These are phyloP conservation scores for Sisor rabdophorus DNA, from an alignment of 2,113 vertebrate species.

Conservation along the genomic window DNA sequence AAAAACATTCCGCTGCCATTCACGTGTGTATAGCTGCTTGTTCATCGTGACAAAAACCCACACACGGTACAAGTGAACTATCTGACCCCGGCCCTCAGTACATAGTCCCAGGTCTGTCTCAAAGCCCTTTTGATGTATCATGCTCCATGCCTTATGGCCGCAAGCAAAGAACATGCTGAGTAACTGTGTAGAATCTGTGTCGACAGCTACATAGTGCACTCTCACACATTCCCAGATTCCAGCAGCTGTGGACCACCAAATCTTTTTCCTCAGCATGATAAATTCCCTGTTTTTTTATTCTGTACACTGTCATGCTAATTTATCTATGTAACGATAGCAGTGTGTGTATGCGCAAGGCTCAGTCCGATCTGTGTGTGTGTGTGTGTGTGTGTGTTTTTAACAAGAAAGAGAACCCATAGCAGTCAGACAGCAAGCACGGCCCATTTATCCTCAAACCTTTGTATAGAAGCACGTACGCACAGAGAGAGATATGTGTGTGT, in stretches of 20 bases:
- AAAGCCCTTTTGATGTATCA: conserved; percentile 39
- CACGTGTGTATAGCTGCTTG: conserved; percentile 24
- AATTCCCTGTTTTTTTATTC: conserved; percentile 46
- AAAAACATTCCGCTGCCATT: conserved; percentile 32
- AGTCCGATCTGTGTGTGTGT: conserved; percentile 19
- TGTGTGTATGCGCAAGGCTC: conserved; percentile 21
- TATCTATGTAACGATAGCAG: conserved; percentile 43
- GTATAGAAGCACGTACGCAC: background rate
- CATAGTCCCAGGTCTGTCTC: conserved; percentile 35
- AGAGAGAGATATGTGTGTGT: conserved; percentile 10
- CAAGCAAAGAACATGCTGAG: conserved; percentile 33
- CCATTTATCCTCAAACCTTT: conserved; percentile 50
- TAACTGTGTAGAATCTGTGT: conserved; percentile 26
- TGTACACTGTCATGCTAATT: conserved; percentile 40
- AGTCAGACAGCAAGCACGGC: conserved; percentile 29
- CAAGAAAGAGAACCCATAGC: conserved; percentile 38
- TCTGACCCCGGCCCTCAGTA: conserved; percentile 28
- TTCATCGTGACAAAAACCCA: conserved; percentile 26
- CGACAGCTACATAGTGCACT: conserved; percentile 37
- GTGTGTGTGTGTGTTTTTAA: background rate
- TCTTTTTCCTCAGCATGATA: conserved; percentile 28
- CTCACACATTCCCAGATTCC: conserved; percentile 31
- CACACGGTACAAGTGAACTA: conserved; percentile 22
- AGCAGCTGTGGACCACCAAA: conserved; percentile 9
- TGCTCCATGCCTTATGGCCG: conserved; percentile 24